Conservation (phyloP, 2,797 vertebrate species). For the Euthynnus affinis region DNA sequence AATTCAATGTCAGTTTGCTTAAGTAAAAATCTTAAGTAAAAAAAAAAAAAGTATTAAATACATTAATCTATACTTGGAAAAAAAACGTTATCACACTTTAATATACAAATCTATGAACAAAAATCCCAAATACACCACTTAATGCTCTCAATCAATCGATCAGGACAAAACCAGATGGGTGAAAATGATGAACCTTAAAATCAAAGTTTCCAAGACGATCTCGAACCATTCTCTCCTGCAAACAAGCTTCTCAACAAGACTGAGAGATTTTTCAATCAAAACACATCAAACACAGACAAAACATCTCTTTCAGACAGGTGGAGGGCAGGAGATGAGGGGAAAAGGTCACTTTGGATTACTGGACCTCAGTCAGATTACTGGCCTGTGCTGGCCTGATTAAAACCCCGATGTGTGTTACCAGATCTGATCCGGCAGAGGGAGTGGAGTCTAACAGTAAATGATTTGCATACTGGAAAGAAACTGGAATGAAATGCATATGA, state of each 20-base stretch:
- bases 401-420: slow-evolving; percentile 42
- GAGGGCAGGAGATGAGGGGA: slow-evolving; percentile 2
- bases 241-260: neutral
- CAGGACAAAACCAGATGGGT: neutral
- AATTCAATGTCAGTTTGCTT: slow-evolving; percentile 27
- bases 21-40: slow-evolving; percentile 26
- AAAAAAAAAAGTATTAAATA: slow-evolving; percentile 51
- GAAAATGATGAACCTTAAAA: slow-evolving; percentile 3
- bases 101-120: slow-evolving; percentile 68
- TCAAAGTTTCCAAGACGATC: neutral
- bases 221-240: neutral
- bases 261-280: neutral
- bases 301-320: neutral
- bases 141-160: neutral
- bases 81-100: slow-evolving; percentile 19
- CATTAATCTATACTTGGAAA: slow-evolving; percentile 38
- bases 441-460: neutral
- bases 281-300: neutral
- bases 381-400: slow-evolving; percentile 26
- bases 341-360: slow-evolving; percentile 69
- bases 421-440: slow-evolving; percentile 34
- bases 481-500: neutral
- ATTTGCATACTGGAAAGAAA: neutral
- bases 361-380: slow-evolving; percentile 50
- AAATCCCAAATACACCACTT: slow-evolving; percentile 20